Conservation (phyloP, 2,797 vertebrate species). For the Chrysocyon brachyurus region DNA sequence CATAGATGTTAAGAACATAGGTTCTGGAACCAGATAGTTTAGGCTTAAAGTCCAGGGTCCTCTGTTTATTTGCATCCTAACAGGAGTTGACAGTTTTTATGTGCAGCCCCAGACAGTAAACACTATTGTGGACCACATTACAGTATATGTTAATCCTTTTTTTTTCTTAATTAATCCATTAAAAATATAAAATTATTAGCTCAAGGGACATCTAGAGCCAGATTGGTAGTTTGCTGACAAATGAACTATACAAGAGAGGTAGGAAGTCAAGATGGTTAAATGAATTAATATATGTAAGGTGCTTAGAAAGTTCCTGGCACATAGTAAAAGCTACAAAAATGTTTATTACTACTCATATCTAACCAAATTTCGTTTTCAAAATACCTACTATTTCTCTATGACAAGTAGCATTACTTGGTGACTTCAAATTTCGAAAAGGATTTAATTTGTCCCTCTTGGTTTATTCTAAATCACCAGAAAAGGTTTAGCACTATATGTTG, state of each 20-base stretch:
- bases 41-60: not conserved
- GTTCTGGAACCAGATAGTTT: not conserved
- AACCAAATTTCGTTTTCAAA: slow-evolving; percentile 48
- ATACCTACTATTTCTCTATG: not conserved
- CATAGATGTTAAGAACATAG: not conserved
- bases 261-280: not conserved
- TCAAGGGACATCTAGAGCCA: not conserved
- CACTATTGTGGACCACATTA: not conserved
- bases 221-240: not conserved
- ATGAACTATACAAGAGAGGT: not conserved
- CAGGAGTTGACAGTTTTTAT: not conserved
- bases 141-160: not conserved
- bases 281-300: not conserved
- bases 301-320: not conserved
- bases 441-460: not conserved
- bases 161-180: not conserved
- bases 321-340: not conserved
- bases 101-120: not conserved
- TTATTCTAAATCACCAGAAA: slow-evolving; percentile 38
- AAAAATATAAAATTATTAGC: not conserved
- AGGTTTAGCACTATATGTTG: not conserved
- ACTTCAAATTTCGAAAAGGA: slow-evolving; percentile 42
- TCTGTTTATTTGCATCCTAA: not conserved
- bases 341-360: slow-evolving; percentile 39
- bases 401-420: not conserved